Evolutionary conservation across 2,797 vertebrate genomes (phyloP).

Genomic region (Siniperca undulata): DNA sequence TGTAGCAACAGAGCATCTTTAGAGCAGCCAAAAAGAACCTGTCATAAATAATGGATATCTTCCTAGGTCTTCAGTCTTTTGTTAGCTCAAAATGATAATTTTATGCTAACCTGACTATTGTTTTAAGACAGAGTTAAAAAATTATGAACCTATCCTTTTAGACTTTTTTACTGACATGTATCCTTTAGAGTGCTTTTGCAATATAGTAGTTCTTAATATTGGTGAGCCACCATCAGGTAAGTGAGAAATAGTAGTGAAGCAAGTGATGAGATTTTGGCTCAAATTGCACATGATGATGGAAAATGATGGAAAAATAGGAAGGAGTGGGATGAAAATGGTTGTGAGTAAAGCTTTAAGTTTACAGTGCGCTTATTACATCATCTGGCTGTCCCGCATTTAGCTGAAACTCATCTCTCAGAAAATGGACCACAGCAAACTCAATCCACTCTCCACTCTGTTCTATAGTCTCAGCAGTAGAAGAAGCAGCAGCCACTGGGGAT

Average conservation of each 20-base stretch:
- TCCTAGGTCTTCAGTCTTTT: neutral
- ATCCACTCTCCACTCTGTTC: slow-evolving; percentile 30
- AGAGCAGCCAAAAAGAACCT: neutral
- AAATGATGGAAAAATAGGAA: neutral
- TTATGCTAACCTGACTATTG: neutral
- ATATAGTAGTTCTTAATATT: neutral
- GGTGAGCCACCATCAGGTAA: neutral
- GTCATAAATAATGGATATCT: neutral
- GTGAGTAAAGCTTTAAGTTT: slow-evolving; percentile 14
- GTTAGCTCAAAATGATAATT: neutral
- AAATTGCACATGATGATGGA: neutral
- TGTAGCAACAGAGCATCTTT: neutral
- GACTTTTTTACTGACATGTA: neutral
- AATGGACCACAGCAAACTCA: slow-evolving; percentile 44
- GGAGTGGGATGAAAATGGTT: slow-evolving; percentile 4
- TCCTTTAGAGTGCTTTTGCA: neutral
- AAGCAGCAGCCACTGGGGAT: slow-evolving; percentile 40
- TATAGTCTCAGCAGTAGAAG: slow-evolving; percentile 30
- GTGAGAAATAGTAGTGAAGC: neutral
- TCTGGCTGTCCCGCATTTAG: slow-evolving; percentile 14
- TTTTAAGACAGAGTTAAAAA: neutral
- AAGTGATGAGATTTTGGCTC: slow-evolving; percentile 1
- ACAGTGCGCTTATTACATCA: slow-evolving; percentile 26
- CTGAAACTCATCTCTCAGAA: slow-evolving; percentile 47
- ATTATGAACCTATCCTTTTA: neutral